phyloP scores from a whole-genome alignment of 2,797 vertebrate species.

The Pristis pectinata region DNA sequence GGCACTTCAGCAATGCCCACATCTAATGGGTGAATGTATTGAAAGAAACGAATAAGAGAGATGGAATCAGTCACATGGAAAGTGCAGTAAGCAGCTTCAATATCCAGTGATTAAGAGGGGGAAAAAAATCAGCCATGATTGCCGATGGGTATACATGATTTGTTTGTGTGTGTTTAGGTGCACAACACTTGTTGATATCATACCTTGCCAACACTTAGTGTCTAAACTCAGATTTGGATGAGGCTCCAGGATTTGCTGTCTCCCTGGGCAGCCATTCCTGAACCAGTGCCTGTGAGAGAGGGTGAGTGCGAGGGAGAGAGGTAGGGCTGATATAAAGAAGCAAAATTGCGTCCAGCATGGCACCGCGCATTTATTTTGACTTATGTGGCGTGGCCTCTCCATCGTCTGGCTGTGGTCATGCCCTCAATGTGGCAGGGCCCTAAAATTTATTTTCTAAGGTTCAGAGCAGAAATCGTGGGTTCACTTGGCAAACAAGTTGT shows the following conservation, averaged over 20 bases:
- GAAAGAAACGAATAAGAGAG: too few species aligned
- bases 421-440: neutral
- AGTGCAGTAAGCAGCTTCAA: neutral
- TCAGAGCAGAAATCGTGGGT: neutral
- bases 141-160: neutral
- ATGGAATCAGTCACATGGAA: too few species aligned
- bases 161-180: neutral
- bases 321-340: neutral
- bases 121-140: neutral
- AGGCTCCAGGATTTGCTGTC: neutral
- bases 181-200: neutral
- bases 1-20: too few species aligned
- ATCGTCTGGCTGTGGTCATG: neutral
- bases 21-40: too few species aligned
- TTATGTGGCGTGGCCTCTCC: neutral
- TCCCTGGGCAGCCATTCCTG: neutral
- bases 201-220: neutral
- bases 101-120: neutral
- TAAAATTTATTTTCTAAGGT: neutral
- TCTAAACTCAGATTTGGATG: neutral
- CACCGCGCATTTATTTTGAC: neutral
- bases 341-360: neutral
- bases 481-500: neutral
- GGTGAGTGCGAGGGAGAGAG: neutral
- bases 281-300: neutral